These are phyloP conservation scores for Rhinoderma darwinii DNA, from an alignment of 2,113 vertebrate species.

Conservation along the genomic window DNA sequence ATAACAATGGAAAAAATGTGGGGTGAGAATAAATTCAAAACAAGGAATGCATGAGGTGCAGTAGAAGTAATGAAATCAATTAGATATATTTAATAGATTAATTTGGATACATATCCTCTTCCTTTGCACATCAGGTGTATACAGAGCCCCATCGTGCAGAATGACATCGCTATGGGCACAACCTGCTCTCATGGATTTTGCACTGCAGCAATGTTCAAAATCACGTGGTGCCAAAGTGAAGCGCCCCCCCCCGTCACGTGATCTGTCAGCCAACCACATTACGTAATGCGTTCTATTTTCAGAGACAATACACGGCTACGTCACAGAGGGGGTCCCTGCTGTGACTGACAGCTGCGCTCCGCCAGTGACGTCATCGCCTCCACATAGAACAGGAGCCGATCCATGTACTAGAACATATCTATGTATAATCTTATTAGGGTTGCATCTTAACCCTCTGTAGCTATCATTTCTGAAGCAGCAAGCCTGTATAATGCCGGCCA, in stretches of 20 bases:
- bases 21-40: no score
- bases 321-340: constrained; percentile 46
- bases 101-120: no score
- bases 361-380: constrained; percentile 1
- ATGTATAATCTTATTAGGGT: no score
- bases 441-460: no score
- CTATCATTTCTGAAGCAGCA: no score
- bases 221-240: constrained; percentile 13
- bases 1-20: no score
- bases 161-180: neutral
- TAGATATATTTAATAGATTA: no score
- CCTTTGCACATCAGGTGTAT: no score
- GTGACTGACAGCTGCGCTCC: constrained; percentile 41
- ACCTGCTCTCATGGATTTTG: neutral
- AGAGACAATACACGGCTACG: constrained; percentile 13
- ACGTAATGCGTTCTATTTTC: constrained; percentile 52
- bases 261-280: constrained; percentile 30
- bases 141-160: neutral
- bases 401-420: no score
- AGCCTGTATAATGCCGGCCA: no score
- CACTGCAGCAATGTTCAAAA: neutral
- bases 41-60: no score
- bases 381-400: neutral
- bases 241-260: constrained; percentile 11
- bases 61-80: no score